Conservation (phyloP, 2,888 invertebrate genomes). For the Lasioglossum leucozonium region DNA sequence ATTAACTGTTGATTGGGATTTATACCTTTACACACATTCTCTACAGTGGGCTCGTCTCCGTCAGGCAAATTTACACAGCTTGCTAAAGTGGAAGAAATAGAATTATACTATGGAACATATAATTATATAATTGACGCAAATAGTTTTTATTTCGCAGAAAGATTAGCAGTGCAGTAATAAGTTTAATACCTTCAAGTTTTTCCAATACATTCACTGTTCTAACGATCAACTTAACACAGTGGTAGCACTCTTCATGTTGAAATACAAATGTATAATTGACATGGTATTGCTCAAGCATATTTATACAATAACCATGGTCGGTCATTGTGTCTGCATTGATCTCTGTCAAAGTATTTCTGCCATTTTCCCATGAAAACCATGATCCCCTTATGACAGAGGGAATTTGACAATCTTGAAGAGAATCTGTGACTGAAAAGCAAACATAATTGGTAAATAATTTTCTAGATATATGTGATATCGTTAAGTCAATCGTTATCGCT, state of each 20-base stretch:
- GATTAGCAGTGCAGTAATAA: not conserved
- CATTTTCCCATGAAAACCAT: slow-evolving; percentile 97
- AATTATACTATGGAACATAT: not conserved
- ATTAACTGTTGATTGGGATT: slow-evolving; percentile 92
- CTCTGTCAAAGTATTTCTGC: slow-evolving; percentile 92
- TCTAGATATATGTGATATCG: not conserved
- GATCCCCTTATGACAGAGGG: slow-evolving; percentile 92
- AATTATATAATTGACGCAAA: not conserved
- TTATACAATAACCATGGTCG: slow-evolving; percentile 90
- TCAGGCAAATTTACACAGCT: slow-evolving; percentile 90
- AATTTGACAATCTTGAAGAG: slow-evolving; percentile 87
- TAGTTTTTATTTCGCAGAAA: not conserved
- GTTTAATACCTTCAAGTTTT: slow-evolving; percentile 91
- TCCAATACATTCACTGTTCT: slow-evolving; percentile 95
- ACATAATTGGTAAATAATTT: not conserved
- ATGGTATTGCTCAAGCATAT: slow-evolving; percentile 90
- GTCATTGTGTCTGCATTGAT: slow-evolving; percentile 93
- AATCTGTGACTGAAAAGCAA: slow-evolving; percentile 36
- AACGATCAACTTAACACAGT: slow-evolving; percentile 93
- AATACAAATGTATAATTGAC: slow-evolving; percentile 95
- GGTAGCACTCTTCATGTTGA: slow-evolving; percentile 89
- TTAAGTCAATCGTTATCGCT: not conserved
- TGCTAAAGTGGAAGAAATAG: slow-evolving; percentile 83
- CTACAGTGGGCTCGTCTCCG: slow-evolving; percentile 89
- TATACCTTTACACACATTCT: slow-evolving; percentile 91